Conservation (phyloP, 2,888 invertebrate species). For the Leptopilina syphax region DNA sequence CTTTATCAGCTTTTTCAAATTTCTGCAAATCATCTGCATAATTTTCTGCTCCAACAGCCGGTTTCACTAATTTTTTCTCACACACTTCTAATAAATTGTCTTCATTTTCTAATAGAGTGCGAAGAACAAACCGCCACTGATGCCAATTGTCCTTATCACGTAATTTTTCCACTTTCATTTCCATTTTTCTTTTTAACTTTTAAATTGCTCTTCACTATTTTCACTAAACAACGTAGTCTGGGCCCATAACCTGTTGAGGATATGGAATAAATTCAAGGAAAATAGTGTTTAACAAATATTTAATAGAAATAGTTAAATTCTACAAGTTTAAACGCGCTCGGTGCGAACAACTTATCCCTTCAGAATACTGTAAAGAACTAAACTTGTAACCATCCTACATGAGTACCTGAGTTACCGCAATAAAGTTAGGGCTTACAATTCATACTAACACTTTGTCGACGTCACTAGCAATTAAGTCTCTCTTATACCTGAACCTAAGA, state of each 20-base stretch:
- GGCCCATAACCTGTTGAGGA: slow-evolving; percentile 46
- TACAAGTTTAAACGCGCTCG: too few species aligned
- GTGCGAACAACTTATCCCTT: too few species aligned
- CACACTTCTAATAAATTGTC: slow-evolving; percentile 42
- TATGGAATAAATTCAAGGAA: too few species aligned
- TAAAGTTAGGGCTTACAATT: too few species aligned
- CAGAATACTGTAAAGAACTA: too few species aligned
- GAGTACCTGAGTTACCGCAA: too few species aligned
- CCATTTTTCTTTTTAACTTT: slow-evolving; percentile 19
- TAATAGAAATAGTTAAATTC: too few species aligned
- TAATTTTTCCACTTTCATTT: slow-evolving; percentile 56
- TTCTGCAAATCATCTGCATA: not conserved
- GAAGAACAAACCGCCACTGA: slow-evolving; percentile 47
- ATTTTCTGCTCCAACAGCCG: slow-evolving; percentile 6
- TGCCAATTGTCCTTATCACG: slow-evolving; percentile 55
- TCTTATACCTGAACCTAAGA: too few species aligned
- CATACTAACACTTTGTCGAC: too few species aligned
- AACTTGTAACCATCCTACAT: too few species aligned
- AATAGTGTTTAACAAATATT: too few species aligned
- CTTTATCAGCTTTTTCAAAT: slow-evolving; percentile 43
- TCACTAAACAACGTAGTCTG: slow-evolving; percentile 25
- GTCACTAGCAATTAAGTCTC: too few species aligned
- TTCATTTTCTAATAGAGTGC: slow-evolving; percentile 44
- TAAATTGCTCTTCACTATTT: slow-evolving; percentile 6
- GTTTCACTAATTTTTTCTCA: slow-evolving; percentile 37